phyloP scores from a whole-genome alignment of 2,888 invertebrate genomes.

The Tanaodytes sp. region DNA sequence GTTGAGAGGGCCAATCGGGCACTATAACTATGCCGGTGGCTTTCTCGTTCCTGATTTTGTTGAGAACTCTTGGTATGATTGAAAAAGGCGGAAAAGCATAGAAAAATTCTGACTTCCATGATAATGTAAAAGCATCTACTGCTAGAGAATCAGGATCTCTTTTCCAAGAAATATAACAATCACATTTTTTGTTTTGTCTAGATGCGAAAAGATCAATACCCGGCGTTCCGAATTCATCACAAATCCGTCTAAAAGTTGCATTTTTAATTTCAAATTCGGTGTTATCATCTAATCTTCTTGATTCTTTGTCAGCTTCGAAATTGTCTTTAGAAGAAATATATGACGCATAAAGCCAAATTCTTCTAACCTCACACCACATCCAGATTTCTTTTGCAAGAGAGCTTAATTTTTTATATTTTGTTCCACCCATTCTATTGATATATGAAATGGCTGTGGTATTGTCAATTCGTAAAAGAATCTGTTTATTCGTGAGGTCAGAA shows the following conservation, averaged over 20 bases:
- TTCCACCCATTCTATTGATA: constrained; percentile 28
- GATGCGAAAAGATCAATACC: constrained; percentile 48
- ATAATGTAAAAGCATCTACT: constrained; percentile 21
- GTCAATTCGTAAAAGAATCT: constrained; percentile 4
- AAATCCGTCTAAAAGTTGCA: constrained; percentile 5
- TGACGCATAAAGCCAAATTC: constrained; percentile 41
- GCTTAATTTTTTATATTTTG: constrained; percentile 33
- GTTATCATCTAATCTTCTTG: constrained; percentile 30
- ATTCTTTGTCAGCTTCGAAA: constrained; percentile 38
- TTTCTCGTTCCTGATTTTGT: constrained; percentile 9
- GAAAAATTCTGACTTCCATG: neutral
- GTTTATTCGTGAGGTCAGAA: neutral
- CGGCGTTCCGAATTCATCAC: constrained; percentile 20
- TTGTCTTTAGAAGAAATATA: constrained; percentile 38
- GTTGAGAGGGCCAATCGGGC: constrained; percentile 4
- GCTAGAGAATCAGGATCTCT: constrained; percentile 40
- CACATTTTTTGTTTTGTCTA: constrained; percentile 35
- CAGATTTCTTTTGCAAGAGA: constrained; percentile 39
- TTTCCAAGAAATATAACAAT: constrained; percentile 41
- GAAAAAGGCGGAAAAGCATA: constrained; percentile 15
- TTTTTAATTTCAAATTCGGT: constrained; percentile 36
- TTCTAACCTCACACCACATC: constrained; percentile 33
- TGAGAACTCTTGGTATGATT: neutral
- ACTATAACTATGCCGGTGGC: constrained; percentile 11
- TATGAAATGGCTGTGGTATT: constrained; percentile 38